Conservation (phyloP, 1,140 invertebrate genomes). For the Batillaria attramentaria region DNA sequence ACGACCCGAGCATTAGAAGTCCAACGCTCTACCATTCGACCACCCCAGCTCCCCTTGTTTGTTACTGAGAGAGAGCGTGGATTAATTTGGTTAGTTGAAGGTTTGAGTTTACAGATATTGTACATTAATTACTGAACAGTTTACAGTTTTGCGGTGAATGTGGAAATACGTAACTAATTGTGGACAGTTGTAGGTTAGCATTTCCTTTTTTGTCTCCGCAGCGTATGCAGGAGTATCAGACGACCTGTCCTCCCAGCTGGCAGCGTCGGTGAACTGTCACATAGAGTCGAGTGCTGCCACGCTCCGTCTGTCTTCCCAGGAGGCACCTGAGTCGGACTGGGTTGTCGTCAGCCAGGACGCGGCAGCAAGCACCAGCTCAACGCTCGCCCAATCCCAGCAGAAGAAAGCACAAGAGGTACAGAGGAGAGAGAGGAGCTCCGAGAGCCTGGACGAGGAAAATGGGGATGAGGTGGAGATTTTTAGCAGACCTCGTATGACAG, state of each 20-base stretch:
- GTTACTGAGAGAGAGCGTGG: too few species aligned
- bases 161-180: too few species aligned
- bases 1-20: too few species aligned
- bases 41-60: too few species aligned
- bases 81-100: too few species aligned
- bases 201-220: slow-evolving; percentile 40
- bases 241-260: slow-evolving; percentile 46
- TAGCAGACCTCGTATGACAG: neutral
- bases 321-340: slow-evolving; percentile 40
- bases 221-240: slow-evolving; percentile 66
- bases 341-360: slow-evolving; percentile 36
- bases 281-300: slow-evolving; percentile 35
- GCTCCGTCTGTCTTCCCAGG: slow-evolving; percentile 34
- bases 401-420: neutral
- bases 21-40: too few species aligned
- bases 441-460: neutral
- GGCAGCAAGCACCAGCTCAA: neutral
- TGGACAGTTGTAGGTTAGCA: neutral
- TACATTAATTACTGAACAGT: too few species aligned
- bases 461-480: slow-evolving; percentile 29
- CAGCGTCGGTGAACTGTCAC: slow-evolving; percentile 43
- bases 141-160: too few species aligned
- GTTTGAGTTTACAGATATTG: too few species aligned
- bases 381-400: neutral
- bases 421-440: neutral